A percentile compares a stretch with the other conserved stretches of the same genome.
Conservation (phyloP, 2,888 invertebrate species). For the Sepioteuthis lessoniana region DNA sequence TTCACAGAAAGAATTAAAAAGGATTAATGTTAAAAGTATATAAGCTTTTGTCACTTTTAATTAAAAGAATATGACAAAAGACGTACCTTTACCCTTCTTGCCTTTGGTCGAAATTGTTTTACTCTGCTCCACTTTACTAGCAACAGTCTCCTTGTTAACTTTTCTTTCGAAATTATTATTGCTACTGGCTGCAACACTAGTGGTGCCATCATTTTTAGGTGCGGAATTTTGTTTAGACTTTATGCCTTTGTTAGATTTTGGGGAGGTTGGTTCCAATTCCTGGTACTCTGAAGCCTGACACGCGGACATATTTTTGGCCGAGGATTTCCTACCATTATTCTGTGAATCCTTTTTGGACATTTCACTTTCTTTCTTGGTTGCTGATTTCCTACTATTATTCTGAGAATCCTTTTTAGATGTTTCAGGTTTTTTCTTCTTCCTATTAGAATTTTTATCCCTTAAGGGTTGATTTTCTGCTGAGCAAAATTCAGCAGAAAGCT, state of each 20-base stretch:
- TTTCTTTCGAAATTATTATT: constrained; percentile 4
- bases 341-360: background rate
- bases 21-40: too few relatives aligned
- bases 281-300: background rate
- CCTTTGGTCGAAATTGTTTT: background rate
- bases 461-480: background rate
- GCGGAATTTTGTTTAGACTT: background rate
- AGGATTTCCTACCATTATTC: background rate
- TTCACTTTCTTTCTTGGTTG: background rate
- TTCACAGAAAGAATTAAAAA: too few relatives aligned
- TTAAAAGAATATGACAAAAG: background rate
- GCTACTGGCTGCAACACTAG: background rate
- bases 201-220: background rate
- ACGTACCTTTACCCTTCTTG: constrained; percentile 33
- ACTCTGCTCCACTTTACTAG: background rate
- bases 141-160: background rate
- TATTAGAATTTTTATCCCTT: background rate
- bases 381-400: background rate
- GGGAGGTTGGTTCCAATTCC: background rate
- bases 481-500: background rate
- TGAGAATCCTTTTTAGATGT: background rate
- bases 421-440: too few relatives aligned
- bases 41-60: background rate
- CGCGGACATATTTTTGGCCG: background rate
- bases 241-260: background rate